Evolutionary conservation across 2,113 vertebrate species (phyloP).

Genomic region (Phylloscopus trochiloides): DNA sequence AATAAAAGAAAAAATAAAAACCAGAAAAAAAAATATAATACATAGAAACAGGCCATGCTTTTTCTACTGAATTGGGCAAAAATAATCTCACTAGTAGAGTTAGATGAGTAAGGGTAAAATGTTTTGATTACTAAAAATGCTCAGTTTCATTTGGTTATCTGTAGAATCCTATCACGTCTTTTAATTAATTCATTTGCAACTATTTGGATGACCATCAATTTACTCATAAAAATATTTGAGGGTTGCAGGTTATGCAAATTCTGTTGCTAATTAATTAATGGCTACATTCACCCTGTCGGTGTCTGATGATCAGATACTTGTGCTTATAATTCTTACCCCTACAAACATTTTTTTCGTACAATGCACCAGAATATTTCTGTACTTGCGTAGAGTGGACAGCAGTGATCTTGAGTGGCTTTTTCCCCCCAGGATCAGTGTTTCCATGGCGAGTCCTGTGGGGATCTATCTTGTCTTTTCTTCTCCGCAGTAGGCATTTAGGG

Average conservation of each 20-base stretch:
- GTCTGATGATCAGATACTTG: not conserved
- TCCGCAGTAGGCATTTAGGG: not conserved
- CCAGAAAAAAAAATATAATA: not conserved
- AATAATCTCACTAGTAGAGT: not conserved
- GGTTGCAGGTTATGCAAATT: not conserved
- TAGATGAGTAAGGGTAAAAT: not conserved
- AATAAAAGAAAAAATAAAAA: not conserved
- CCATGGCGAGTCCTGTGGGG: conserved; percentile 17
- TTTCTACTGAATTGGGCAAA: not conserved
- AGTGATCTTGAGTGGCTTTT: conserved; percentile 37
- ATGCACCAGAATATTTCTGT: not conserved
- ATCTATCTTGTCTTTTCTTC: conserved; percentile 33
- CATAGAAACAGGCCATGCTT: not conserved
- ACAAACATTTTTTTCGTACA: not conserved
- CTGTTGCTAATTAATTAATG: conserved; percentile 40
- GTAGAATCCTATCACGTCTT: not conserved
- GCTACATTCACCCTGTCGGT: not conserved
- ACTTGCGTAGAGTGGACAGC: not conserved
- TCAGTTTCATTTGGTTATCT: not conserved
- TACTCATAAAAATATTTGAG: conserved; percentile 31
- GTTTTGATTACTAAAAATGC: conserved; percentile 11
- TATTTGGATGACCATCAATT: conserved; percentile 31
- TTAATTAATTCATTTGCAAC: conserved; percentile 17
- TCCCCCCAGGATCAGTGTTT: conserved; percentile 21
- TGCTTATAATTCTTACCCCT: not conserved